Conservation (phyloP, 2,797 vertebrate genomes). For the Urocyon cinereoargenteus region DNA sequence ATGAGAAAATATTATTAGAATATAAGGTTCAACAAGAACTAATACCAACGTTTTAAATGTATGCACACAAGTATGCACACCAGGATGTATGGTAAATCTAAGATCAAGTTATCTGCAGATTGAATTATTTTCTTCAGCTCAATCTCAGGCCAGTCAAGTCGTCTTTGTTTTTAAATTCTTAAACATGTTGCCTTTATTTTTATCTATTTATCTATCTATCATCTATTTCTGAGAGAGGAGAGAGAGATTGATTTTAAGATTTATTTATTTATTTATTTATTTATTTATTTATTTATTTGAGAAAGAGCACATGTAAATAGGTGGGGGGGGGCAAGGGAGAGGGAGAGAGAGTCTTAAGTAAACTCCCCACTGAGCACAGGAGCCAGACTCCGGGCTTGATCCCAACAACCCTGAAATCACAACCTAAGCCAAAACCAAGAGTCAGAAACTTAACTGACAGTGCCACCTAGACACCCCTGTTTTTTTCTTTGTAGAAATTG, state of each 20-base stretch:
- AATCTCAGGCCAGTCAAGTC: background rate
- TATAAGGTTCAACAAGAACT: background rate
- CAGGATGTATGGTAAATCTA: background rate
- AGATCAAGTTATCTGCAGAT: background rate
- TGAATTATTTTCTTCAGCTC: background rate
- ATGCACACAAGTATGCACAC: background rate
- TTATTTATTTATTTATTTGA: background rate
- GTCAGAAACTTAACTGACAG: background rate
- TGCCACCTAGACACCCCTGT: background rate
- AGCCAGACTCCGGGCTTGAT: background rate
- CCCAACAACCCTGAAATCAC: background rate
- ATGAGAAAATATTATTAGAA: conserved; percentile 40
- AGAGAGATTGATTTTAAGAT: background rate
- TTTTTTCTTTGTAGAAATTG: background rate
- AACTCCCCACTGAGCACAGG: background rate
- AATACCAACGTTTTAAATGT: background rate
- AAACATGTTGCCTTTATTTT: background rate
- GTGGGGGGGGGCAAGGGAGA: background rate
- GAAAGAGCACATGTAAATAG: background rate
- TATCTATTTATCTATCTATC: background rate
- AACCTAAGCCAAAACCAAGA: background rate
- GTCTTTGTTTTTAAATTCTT: background rate
- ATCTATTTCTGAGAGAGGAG: too few relatives aligned
- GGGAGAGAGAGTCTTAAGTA: background rate
- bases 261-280: background rate